Base-by-base conservation (phyloP, 2,888 invertebrate genomes). In the Drosophila vallismaia region DNA sequence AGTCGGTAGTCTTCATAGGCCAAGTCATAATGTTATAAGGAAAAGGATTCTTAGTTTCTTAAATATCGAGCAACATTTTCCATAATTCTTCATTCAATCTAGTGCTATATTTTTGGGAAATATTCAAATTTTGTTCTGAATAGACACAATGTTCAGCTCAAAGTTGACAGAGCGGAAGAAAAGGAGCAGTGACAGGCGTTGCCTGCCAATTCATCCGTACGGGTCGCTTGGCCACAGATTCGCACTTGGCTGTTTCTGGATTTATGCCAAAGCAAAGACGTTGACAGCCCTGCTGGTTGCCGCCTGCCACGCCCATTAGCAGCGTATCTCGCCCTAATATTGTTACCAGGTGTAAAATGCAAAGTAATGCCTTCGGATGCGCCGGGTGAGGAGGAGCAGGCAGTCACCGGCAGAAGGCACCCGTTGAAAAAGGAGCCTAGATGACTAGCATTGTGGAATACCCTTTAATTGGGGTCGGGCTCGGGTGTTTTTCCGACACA, bases 341-440 rank as follows among this genome's bases (percentile, higher is more conserved):
- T 75, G 71, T 75, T 73, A 84, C 63, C 76, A 86, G 84, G 87
- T 84, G 84, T 76, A 86, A 84, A 84, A 84, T 80, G 88, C 85
- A 76, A 84, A 88, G 88, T 84, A 84, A 84, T 88, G 88, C 71
- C 76, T 74, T 70, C 71, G 68, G 86, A 79, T 28, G 28, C 28
- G 28, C 28, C 28, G 28, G 28, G 6, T 28, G 76, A 62, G 40
- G 14, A 12, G 6, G 73, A 38, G 9, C 48, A 44, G 19, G n/a
- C 56, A 29, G 19, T 10, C 6, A 8, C 19, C 19, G 19, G 19
- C 19, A 19, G 36, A 14, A 8, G 28, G 3, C 8, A 3, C 4
- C 40, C 38, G 10, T n/a, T 6, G 57, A 5, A 28, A 36, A 28
- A 1, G 12, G 0, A 38, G 19, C 14, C 36, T 51, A 5, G n/a